A percentile compares a stretch with the other conserved stretches of the same genome.
These are phyloP conservation scores for Tetragnatha versicolor DNA, from an alignment of 1,140 invertebrate genomes.

Conservation along the genomic window DNA sequence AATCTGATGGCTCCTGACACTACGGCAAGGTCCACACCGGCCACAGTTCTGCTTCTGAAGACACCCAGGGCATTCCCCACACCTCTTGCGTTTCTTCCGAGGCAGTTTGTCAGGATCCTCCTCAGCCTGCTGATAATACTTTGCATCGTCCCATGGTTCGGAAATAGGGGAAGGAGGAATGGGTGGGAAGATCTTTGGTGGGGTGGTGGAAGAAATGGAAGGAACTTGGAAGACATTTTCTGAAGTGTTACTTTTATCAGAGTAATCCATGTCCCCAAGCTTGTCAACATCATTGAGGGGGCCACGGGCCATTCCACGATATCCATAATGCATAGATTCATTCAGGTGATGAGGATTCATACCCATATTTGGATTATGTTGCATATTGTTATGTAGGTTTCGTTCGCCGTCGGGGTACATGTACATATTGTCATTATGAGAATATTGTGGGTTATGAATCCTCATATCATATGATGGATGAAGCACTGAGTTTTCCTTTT, in stretches of 20 bases:
- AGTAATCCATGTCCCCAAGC: conserved; percentile 32
- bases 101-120: conserved; percentile 66
- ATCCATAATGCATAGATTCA: conserved; percentile 40
- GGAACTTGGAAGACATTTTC: conserved; percentile 59
- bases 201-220: conserved; percentile 57
- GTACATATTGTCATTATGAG: conserved; percentile 34
- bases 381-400: conserved; percentile 30
- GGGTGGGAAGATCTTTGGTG: conserved; percentile 43
- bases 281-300: conserved; percentile 30
- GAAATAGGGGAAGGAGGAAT: conserved; percentile 36
- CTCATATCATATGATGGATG: conserved; percentile 43
- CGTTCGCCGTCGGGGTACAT: conserved; percentile 36
- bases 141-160: conserved; percentile 35
- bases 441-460: conserved; percentile 12
- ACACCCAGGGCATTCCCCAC: conserved; percentile 92
- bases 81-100: conserved; percentile 93
- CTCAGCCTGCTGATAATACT: conserved; percentile 39
- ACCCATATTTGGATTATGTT: conserved; percentile 40
- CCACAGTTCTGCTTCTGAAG: conserved; percentile 94
- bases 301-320: conserved; percentile 1
- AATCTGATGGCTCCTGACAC: conserved; percentile 81
- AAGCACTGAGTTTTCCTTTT: conserved; percentile 26
- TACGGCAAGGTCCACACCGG: conserved; percentile 91
- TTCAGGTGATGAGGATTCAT: conserved; percentile 33
- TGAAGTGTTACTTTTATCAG: conserved; percentile 42